phyloP scores from a whole-genome alignment of 2,888 invertebrate species.

The Athripsodes cinereus region DNA sequence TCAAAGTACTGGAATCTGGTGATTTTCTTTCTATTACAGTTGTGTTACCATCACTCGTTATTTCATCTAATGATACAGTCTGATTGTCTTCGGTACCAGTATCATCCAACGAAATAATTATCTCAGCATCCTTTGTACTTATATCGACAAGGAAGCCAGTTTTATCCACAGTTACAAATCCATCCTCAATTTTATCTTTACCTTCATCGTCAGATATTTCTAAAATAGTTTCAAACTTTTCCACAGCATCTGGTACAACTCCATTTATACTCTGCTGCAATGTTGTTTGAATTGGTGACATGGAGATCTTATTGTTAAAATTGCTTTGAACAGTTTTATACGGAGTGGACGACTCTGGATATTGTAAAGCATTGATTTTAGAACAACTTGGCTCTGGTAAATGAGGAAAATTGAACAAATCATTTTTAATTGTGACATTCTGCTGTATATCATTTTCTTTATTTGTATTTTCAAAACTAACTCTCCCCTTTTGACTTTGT shows the following conservation, averaged over 20 bases:
- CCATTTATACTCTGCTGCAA: no score
- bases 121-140: not conserved
- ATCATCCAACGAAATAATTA: not conserved
- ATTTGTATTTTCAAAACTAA: no score
- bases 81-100: not conserved
- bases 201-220: conserved; percentile 3
- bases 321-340: not conserved
- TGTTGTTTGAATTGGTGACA: not conserved
- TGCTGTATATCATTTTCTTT: no score
- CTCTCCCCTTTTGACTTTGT: no score
- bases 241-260: not conserved
- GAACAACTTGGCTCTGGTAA: not conserved
- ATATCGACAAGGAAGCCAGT: not conserved
- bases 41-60: not conserved
- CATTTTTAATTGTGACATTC: not conserved
- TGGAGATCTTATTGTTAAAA: not conserved
- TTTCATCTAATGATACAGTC: no score
- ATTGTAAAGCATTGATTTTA: not conserved
- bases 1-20: not conserved
- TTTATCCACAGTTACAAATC: conserved; percentile 1
- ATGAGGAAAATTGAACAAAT: not conserved
- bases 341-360: not conserved
- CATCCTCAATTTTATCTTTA: not conserved
- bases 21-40: not conserved
- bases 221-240: not conserved